Base-by-base conservation (phyloP, 2,888 invertebrate genomes). In the Amblyjoppa fuscipennis region DNA sequence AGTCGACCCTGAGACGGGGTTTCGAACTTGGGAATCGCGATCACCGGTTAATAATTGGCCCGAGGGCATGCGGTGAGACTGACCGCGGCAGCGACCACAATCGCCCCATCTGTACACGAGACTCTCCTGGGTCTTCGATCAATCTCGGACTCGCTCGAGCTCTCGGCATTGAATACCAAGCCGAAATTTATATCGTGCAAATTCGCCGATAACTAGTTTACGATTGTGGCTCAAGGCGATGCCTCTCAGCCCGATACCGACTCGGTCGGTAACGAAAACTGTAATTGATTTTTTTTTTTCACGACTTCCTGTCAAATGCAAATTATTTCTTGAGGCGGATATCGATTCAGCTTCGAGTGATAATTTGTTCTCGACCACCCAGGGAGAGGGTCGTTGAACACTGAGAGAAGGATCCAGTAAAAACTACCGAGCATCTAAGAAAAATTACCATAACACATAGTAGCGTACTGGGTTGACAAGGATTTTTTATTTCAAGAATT, bases 1-100 rank as follows among this genome's bases (percentile, higher is more conserved):
- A 45, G 5, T n/a, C 71, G 76, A 13, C 76, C 82, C 64, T 66
- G 82, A 77, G 71, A 76, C 76, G 45, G 61, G 81, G 70, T 81
- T 81, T 76, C 76, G 76, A 82, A 76, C 82, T 76, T 82, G 82
- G 64, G 64, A 71, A 76, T 71, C 71, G 71, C 64, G 82, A 76
- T 76, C 75, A 81, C 59, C 74, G 69, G 81, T 81, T 81, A 76
- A 82, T 77, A 76, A 76, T 82, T 66, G 82, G 49, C 76, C 64
- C 20, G 75, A 38, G 61, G 64, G 38, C 5, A 51, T 3, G 51
- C 51, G 71, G 61, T n/a, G 49, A 28, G 51, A 51, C 53, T 51
- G 61, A 71, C 51, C 61, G 78, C 69, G 45, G n/a, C 64, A 66
- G 25, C 38, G 28, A 73, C 76, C 64, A 70, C 51, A 49, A 56